phyloP scores from a whole-genome alignment of 2,888 invertebrate species.

The Polyommatus iphigenia region DNA sequence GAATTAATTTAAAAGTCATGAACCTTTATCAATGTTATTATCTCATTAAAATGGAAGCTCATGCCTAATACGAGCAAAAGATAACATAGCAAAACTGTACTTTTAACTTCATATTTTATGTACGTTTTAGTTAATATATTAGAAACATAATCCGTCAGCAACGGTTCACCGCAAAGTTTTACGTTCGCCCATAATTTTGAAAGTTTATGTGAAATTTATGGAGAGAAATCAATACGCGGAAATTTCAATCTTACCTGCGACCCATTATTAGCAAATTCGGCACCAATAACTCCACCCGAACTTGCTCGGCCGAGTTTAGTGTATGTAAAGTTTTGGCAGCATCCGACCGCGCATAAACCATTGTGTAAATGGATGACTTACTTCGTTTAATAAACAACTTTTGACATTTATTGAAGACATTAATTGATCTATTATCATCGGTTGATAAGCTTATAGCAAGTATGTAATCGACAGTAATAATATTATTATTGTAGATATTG shows the following conservation, averaged over 20 bases:
- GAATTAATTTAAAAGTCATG: no score
- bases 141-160: background rate
- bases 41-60: no score
- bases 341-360: slow-evolving; percentile 41
- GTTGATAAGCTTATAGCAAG: no score
- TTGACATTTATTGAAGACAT: slow-evolving; percentile 13
- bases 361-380: slow-evolving; percentile 36
- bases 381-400: slow-evolving; percentile 10
- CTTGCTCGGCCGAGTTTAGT: slow-evolving; percentile 30
- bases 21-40: no score
- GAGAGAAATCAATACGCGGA: slow-evolving; percentile 23
- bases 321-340: slow-evolving; percentile 41
- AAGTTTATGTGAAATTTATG: slow-evolving; percentile 22
- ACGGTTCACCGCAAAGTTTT: background rate
- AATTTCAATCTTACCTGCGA: slow-evolving; percentile 23
- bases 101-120: no score
- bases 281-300: slow-evolving; percentile 30
- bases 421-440: background rate
- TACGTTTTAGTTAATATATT: no score
- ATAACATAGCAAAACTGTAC: no score
- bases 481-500: no score
- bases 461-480: no score
- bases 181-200: background rate
- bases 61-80: no score
- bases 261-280: slow-evolving; percentile 32